A percentile compares a stretch with the other conserved stretches of the same genome.
phyloP scores from a whole-genome alignment of 1,140 invertebrate genomes.

The Micrasema minimum region DNA sequence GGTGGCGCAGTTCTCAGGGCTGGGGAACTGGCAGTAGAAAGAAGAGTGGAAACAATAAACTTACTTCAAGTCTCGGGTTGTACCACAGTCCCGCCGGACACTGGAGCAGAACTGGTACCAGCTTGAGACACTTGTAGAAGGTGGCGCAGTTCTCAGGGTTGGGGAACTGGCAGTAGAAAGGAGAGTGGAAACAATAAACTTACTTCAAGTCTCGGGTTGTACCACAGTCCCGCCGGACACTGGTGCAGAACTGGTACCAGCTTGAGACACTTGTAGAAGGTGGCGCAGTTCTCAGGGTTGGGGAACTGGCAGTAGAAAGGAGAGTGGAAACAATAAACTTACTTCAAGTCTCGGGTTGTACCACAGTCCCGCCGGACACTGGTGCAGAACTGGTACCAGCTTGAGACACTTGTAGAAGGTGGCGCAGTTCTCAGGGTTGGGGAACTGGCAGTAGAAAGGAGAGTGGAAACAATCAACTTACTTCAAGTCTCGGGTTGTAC shows the following conservation, averaged over 20 bases:
- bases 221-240: neutral
- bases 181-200: too few relatives aligned
- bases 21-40: too few relatives aligned
- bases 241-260: neutral
- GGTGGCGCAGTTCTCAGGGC: neutral
- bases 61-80: neutral
- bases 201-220: neutral
- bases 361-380: neutral
- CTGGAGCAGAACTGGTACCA: neutral
- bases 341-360: neutral
- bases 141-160: neutral
- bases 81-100: neutral
- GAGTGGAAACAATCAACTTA: too few relatives aligned
- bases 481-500: slow-evolving; percentile 63
- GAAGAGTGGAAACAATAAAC: too few relatives aligned
- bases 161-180: too few relatives aligned
- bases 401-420: slow-evolving; percentile 55
- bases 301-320: too few relatives aligned
- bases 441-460: too few relatives aligned
- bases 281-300: neutral
- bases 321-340: too few relatives aligned
- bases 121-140: neutral
- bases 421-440: slow-evolving; percentile 36
- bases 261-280: neutral
- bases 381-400: slow-evolving; percentile 57